Evolutionary conservation across 1,140 invertebrate genomes (phyloP).

Genomic region (Temnothorax curvispinosus): DNA sequence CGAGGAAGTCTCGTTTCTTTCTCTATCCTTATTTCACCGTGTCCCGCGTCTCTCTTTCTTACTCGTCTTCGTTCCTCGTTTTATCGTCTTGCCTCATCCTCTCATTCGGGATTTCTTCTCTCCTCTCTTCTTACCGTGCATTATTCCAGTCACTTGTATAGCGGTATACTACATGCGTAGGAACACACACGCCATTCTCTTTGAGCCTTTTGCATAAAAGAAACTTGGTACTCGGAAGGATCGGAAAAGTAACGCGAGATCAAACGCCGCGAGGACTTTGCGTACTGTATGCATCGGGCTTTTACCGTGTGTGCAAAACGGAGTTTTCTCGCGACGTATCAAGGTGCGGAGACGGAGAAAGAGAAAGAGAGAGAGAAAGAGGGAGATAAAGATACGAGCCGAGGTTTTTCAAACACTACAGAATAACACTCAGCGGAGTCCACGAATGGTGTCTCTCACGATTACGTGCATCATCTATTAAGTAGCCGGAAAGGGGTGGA

Average conservation of each 20-base stretch:
- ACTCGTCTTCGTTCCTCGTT: neutral
- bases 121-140: slow-evolving; percentile 37
- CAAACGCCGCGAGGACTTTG: slow-evolving; percentile 59
- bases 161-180: slow-evolving; percentile 39
- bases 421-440: neutral
- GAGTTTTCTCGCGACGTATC: slow-evolving; percentile 16
- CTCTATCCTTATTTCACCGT: neutral
- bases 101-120: neutral
- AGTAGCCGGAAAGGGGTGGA: slow-evolving; percentile 25
- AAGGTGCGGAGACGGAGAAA: neutral
- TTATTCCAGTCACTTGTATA: slow-evolving; percentile 70
- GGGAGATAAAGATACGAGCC: neutral
- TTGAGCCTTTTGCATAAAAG: slow-evolving; percentile 69
- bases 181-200: slow-evolving; percentile 56
- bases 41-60: neutral
- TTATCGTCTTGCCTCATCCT: neutral
- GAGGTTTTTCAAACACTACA: slow-evolving; percentile 28
- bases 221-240: slow-evolving; percentile 54
- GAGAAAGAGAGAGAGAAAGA: neutral
- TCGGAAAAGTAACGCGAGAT: slow-evolving; percentile 62
- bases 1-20: slow-evolving; percentile 62
- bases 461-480: slow-evolving; percentile 19
- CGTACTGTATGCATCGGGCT: slow-evolving; percentile 33
- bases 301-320: slow-evolving; percentile 22
- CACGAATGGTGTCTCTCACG: neutral